Base-by-base conservation (phyloP, 2,888 invertebrate species). In the Leptinotarsa juncta region DNA sequence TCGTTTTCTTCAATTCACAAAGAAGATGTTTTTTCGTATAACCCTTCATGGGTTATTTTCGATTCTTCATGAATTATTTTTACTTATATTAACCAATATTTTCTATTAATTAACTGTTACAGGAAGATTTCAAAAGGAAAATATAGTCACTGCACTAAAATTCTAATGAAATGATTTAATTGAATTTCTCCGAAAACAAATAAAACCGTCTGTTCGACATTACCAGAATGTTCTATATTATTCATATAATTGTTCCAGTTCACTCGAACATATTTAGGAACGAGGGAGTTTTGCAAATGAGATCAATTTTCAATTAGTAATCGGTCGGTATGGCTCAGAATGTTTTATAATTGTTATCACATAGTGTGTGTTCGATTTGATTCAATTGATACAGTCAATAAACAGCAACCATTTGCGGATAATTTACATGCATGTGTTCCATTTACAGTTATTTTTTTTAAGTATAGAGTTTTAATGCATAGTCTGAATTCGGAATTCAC, bases 161-260 rank as follows among this genome's bases (percentile, higher is more conserved):
- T 4, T 20, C 12, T 23, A 57, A 20, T 23, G 4, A 20, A 57
- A 20, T 57, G 4, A 57, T 20, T 15, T 20, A 14, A 57, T 57
- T 23, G 20, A 57, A 57, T 23, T 57, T 57, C 12, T 57, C 23
- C 15, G 18, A 57, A 57, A 23, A 57, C 57, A 12, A 57, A 18
- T 53, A 7, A 53, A 53, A 18, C 18, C n/a, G 10, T 57, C 14
- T 23, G 57, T 16, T 20, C 57, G 23, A 14, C 23, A 20, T 57
- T 2, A 57, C 23, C 26, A 23, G 23, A 57, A 26, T 53, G 53
- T 53, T 53, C 7, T 53, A 5, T 16, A 53, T n/a, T 53, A 53
- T 12, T 51, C 51, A 57, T 57, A 23, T 57, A 57, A 57, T 57
- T 57, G 57, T 57, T 57, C 23, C 23, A 57, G 57, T 57, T 57